Percentiles rank a stretch among this genome's conserved stretches.
These are phyloP conservation scores for Philantomba maxwellii DNA, from an alignment of 2,113 vertebrate species.

Conservation along the genomic window DNA sequence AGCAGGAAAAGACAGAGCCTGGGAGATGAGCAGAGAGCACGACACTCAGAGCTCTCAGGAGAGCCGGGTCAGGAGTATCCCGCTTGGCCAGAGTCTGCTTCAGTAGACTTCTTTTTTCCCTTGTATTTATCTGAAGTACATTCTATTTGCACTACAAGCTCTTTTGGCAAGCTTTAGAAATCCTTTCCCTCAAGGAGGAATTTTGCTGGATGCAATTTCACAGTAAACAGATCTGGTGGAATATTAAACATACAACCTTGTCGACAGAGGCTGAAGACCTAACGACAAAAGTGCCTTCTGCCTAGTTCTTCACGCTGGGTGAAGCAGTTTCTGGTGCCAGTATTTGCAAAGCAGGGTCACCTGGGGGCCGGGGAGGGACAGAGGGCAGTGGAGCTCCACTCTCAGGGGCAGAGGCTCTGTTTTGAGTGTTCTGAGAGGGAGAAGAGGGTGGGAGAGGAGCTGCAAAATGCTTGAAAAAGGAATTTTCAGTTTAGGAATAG, in stretches of 20 bases:
- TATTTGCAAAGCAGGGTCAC: neutral
- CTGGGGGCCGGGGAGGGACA: neutral
- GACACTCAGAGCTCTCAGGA: neutral
- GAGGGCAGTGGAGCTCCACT: too few relatives aligned
- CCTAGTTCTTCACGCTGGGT: neutral
- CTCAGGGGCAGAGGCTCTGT: neutral
- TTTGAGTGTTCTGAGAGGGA: neutral
- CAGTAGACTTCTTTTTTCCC: constrained; percentile 25
- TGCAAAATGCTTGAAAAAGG: neutral
- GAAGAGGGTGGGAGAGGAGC: neutral
- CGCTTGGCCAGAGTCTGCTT: constrained; percentile 24
- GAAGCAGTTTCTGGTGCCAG: neutral
- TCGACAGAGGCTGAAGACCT: neutral
- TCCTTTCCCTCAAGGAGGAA: constrained; percentile 61
- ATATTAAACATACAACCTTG: constrained; percentile 54
- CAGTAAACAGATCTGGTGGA: constrained; percentile 62
- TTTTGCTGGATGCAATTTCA: constrained; percentile 60
- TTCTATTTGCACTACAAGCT: constrained; percentile 50
- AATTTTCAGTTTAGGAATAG: neutral
- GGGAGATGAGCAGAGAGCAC: neutral
- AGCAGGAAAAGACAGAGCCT: neutral
- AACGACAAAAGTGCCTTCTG: neutral
- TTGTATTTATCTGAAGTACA: constrained; percentile 60
- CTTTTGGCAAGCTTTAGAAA: constrained; percentile 65
- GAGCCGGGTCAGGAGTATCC: constrained; percentile 25